These are phyloP conservation scores for Paradisaea rubra DNA, from an alignment of 2,113 vertebrate genomes.

Conservation along the genomic window DNA sequence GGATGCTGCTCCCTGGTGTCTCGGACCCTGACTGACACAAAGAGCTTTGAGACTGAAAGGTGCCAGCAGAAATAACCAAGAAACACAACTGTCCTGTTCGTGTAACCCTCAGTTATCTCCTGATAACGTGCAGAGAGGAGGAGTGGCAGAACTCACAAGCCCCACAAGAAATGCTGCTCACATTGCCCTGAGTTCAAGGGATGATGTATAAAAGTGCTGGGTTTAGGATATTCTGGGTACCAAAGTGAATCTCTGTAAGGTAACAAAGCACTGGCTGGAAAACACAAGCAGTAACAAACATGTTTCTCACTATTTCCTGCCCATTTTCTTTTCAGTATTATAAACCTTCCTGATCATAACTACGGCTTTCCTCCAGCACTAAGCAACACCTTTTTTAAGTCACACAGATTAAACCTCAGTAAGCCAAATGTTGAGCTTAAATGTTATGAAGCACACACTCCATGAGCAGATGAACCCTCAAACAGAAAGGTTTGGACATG, in stretches of 20 bases:
- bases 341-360: background rate
- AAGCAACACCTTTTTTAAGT: background rate
- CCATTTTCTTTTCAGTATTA: background rate
- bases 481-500: background rate
- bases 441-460: background rate
- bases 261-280: background rate
- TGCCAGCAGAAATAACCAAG: background rate
- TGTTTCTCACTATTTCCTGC: background rate
- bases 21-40: background rate
- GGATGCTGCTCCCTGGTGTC: background rate
- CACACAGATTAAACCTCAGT: background rate
- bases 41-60: background rate
- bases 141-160: background rate
- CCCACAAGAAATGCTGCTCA: background rate
- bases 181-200: background rate
- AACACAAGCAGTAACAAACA: background rate
- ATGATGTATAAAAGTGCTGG: rapidly evolving
- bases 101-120: background rate
- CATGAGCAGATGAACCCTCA: background rate
- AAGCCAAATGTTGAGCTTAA: background rate
- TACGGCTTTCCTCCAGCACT: background rate
- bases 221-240: background rate
- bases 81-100: background rate
- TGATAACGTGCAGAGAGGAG: rapidly evolving
- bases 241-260: background rate